These are phyloP conservation scores for Hetaerina titia DNA, from an alignment of 2,888 invertebrate genomes.

Conservation along the genomic window DNA sequence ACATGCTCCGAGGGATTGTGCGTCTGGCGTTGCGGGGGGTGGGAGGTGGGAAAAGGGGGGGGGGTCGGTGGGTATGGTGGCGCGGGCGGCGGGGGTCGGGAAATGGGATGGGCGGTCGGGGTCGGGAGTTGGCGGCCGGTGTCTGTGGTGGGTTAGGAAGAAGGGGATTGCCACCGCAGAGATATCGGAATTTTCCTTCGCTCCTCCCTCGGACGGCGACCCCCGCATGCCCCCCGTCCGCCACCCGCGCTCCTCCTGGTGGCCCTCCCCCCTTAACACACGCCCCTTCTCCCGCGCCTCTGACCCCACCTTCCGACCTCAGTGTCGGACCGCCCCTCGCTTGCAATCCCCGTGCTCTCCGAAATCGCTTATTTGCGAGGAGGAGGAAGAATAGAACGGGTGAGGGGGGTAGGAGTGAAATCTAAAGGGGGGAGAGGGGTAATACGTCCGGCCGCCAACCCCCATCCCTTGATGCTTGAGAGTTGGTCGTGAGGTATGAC, in stretches of 20 bases:
- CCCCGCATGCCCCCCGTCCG: neutral
- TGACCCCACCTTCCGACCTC: neutral
- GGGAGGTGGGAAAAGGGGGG: neutral
- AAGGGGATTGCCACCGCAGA: constrained; percentile 28
- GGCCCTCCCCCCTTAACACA: neutral
- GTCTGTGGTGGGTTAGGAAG: neutral
- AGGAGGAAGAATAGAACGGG: neutral
- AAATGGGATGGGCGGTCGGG: no score
- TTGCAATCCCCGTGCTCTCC: neutral
- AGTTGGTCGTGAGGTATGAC: neutral
- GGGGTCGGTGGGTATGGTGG: neutral
- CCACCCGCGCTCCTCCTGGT: neutral
- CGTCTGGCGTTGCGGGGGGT: neutral
- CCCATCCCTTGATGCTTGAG: neutral
- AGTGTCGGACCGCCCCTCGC: neutral
- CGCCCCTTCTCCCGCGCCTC: neutral
- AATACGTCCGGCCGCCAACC: neutral
- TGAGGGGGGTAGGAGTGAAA: neutral
- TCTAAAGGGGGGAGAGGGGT: neutral
- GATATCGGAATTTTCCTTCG: neutral
- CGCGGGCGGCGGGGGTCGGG: no score
- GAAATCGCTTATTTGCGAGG: constrained; percentile 14
- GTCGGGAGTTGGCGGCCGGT: neutral
- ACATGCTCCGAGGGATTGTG: constrained; percentile 51
- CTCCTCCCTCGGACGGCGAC: neutral